Percentiles rank a stretch among this genome's conserved stretches.
Evolutionary conservation across 2,797 vertebrate genomes (phyloP).

Genomic region (Cygnus olor): DNA sequence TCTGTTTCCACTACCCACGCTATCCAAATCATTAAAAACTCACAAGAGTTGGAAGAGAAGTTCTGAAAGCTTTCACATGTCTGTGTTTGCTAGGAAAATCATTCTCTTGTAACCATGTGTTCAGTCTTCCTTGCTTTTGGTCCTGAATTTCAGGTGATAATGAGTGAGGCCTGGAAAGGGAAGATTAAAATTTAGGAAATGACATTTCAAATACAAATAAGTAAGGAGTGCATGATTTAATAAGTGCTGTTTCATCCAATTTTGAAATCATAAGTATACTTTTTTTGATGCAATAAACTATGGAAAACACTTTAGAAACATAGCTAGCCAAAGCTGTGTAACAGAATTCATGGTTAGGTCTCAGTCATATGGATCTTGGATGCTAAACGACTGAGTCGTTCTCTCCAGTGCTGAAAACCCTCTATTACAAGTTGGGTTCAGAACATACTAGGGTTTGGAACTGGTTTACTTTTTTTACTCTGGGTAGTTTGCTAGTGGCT

Average conservation of each 20-base stretch:
- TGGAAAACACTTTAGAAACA: neutral
- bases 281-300: neutral
- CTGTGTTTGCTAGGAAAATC: slow-evolving; percentile 59
- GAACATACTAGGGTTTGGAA: neutral
- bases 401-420: neutral
- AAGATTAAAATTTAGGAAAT: slow-evolving; percentile 1
- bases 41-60: slow-evolving; percentile 69
- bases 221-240: neutral
- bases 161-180: slow-evolving; percentile 23
- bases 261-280: neutral
- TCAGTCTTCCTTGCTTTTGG: slow-evolving; percentile 38
- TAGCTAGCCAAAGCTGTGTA: neutral
- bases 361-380: neutral
- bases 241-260: neutral
- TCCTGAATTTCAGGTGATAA: slow-evolving; percentile 51
- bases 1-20: slow-evolving; percentile 80
- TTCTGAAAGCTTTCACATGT: slow-evolving; percentile 72
- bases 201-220: neutral
- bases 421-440: neutral
- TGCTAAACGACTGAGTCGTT: neutral
- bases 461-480: neutral
- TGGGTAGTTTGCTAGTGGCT: neutral
- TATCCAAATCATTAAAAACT: slow-evolving; percentile 75
- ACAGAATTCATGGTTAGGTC: neutral
- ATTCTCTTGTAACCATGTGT: slow-evolving; percentile 33